phyloP scores from a whole-genome alignment of 2,888 invertebrate species.

The Pogonocherus hispidulus region DNA sequence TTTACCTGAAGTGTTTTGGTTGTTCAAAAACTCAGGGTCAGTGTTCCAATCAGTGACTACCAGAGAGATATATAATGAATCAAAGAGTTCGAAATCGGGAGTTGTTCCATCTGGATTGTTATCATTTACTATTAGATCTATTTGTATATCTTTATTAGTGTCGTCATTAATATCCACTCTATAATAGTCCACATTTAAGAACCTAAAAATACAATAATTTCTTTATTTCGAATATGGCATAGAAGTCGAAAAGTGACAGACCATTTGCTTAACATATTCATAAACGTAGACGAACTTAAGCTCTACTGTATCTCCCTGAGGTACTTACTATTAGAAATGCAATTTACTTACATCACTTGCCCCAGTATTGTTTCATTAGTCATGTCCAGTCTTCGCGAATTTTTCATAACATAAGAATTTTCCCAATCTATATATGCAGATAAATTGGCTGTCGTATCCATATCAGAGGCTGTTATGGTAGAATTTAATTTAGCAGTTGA shows the following conservation, averaged over 20 bases:
- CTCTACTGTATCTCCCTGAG: too few relatives aligned
- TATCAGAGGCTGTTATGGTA: conserved; percentile 72
- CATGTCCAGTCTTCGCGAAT: conserved; percentile 67
- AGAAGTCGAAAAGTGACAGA: too few relatives aligned
- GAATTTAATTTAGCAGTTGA: conserved; percentile 66
- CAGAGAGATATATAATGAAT: conserved; percentile 53
- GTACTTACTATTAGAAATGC: too few relatives aligned
- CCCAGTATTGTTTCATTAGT: conserved; percentile 23
- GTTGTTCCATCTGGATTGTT: conserved; percentile 45
- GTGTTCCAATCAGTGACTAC: conserved; percentile 55
- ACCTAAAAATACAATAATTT: conserved; percentile 56
- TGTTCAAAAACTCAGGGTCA: conserved; percentile 62
- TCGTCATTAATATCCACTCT: conserved; percentile 32
- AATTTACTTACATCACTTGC: conserved; percentile 40
- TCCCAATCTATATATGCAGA: conserved; percentile 75
- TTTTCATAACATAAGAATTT: conserved; percentile 73
- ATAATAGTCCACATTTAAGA: conserved; percentile 56
- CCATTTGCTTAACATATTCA: too few relatives aligned
- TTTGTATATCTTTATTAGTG: conserved; percentile 38
- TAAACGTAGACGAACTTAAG: too few relatives aligned
- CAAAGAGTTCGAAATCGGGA: conserved; percentile 58
- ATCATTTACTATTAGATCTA: conserved; percentile 44
- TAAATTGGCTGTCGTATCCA: conserved; percentile 73
- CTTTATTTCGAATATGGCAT: too few relatives aligned
- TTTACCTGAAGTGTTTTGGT: conserved; percentile 70